phyloP scores from a whole-genome alignment of 2,113 vertebrate species.

The Micromys minutus region DNA sequence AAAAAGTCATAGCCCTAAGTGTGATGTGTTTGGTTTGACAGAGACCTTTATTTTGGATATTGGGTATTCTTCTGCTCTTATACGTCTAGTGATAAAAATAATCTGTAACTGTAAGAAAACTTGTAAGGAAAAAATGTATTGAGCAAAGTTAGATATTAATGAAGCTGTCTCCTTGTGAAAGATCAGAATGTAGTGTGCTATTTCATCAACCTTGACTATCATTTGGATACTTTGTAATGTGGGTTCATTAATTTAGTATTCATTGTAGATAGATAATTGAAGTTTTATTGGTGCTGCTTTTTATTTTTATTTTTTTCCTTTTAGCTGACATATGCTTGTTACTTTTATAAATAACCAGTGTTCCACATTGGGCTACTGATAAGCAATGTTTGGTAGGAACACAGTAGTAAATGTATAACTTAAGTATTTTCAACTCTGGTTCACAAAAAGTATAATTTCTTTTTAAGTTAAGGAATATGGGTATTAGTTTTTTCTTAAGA shows the following conservation, averaged over 20 bases:
- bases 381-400: neutral
- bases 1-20: neutral
- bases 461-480: neutral
- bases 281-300: neutral
- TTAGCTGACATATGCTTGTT: neutral
- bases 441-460: neutral
- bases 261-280: constrained; percentile 3
- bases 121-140: neutral
- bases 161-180: neutral
- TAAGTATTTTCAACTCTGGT: neutral
- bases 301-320: neutral
- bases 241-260: constrained; percentile 8
- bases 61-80: neutral
- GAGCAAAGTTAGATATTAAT: neutral
- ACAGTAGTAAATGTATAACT: neutral
- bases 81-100: neutral
- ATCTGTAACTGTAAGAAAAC: neutral
- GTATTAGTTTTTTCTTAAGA: neutral
- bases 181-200: neutral
- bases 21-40: neutral
- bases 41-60: neutral
- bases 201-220: neutral
- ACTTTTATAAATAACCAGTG: neutral
- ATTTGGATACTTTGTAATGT: neutral
- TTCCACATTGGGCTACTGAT: neutral